Evolutionary conservation across 1,140 invertebrate species (phyloP).

Genomic region (Spodoptera frugiperda): DNA sequence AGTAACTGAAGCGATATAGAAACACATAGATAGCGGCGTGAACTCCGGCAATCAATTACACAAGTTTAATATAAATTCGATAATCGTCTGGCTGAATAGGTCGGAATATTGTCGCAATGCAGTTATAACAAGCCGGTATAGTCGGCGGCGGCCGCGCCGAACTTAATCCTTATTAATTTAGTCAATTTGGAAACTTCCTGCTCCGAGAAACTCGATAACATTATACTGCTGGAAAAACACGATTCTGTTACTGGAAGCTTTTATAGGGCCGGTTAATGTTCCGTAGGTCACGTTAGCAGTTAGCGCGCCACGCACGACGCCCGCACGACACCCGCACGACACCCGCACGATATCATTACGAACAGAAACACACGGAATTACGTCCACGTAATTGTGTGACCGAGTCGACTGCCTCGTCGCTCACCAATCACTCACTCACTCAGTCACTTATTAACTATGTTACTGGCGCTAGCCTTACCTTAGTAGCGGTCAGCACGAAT

Average conservation of each 20-base stretch:
- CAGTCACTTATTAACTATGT: too few species aligned
- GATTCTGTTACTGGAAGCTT: not conserved
- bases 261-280: not conserved
- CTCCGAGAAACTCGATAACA: slow-evolving; percentile 2
- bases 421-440: too few species aligned
- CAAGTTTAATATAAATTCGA: slow-evolving; percentile 9
- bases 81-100: slow-evolving; percentile 1
- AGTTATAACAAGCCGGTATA: not conserved
- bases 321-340: too few species aligned
- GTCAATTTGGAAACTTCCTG: slow-evolving; percentile 20
- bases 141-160: not conserved
- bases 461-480: too few species aligned
- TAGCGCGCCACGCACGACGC: too few species aligned
- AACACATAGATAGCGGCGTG: not conserved
- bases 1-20: not conserved
- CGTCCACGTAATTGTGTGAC: too few species aligned
- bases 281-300: not conserved
- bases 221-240: slow-evolving; percentile 1
- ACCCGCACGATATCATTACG: too few species aligned
- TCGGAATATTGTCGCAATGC: slow-evolving; percentile 35
- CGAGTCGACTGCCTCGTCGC: too few species aligned
- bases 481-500: too few species aligned
- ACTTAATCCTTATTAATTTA: slow-evolving; percentile 31
- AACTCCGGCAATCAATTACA: not conserved
- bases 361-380: too few species aligned